Conservation (phyloP, 2,113 vertebrate genomes). For the Athene cunicularia region DNA sequence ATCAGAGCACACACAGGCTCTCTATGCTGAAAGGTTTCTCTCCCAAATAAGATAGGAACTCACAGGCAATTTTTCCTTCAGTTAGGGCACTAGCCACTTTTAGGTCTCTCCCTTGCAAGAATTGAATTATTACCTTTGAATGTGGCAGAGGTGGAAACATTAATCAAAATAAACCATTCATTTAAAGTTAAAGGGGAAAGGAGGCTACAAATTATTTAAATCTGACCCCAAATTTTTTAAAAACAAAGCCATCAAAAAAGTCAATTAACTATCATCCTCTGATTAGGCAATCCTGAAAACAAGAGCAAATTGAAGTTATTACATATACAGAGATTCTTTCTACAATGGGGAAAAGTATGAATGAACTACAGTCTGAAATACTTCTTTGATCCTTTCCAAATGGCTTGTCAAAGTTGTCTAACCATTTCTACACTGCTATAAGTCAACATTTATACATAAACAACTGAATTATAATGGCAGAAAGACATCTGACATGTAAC, state of each 20-base stretch:
- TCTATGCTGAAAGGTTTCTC: not conserved
- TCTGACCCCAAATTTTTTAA: not conserved
- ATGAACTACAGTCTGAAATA: not conserved
- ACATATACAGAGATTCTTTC: not conserved
- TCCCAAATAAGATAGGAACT: not conserved
- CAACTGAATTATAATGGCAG: constrained; percentile 19
- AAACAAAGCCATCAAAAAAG: not conserved
- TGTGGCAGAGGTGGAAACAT: too few relatives aligned
- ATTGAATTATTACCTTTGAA: not conserved
- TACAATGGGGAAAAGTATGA: not conserved
- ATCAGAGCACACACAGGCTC: not conserved
- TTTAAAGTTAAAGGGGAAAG: not conserved
- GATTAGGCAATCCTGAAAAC: not conserved
- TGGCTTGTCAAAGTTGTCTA: constrained; percentile 29
- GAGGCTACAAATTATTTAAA: not conserved
- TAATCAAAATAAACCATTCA: not conserved
- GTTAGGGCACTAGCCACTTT: not conserved
- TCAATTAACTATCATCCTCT: not conserved
- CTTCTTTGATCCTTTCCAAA: constrained; percentile 21
- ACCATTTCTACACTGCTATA: not conserved
- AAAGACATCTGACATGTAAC: not conserved
- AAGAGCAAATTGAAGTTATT: not conserved
- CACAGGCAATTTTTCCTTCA: not conserved
- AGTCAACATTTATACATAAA: constrained; percentile 38
- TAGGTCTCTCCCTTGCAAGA: not conserved